Base-by-base conservation (phyloP, 1,140 invertebrate species). In the Nautilus pompilius region DNA sequence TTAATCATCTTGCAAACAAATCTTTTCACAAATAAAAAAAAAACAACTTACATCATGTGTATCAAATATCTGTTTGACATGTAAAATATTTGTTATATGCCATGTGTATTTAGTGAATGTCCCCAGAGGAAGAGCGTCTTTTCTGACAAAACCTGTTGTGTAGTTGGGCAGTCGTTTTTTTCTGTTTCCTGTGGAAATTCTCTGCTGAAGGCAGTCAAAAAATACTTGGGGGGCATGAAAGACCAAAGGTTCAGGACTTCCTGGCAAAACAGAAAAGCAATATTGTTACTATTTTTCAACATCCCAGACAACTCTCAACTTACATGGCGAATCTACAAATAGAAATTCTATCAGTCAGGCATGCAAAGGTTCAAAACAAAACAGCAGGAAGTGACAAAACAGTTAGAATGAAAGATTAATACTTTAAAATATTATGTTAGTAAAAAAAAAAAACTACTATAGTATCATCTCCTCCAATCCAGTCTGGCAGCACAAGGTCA, bases 11-110 rank as follows among this genome's bases (percentile, higher is more conserved):
- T n/a, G n/a, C n/a, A n/a, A n/a, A n/a, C n/a, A n/a, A n/a, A n/a
- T n/a, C n/a, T n/a, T n/a, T n/a, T n/a, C n/a, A n/a, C n/a, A n/a
- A n/a, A n/a, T n/a, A n/a, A n/a, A n/a, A n/a, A n/a, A n/a, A 33
- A 66, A 6, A 58, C n/a, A 48, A 71, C 77, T 81, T 79, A 89
- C 88, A 61, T 88, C 76, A 3, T 87, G 80, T 5, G 88, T 91
- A 65, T 90, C 88, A 82, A 92, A 91, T 64, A 91, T 90, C 74
- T 89, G 87, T 70, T 90, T 90, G 0, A 91, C 86, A 65, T 91
- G 89, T 8, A 89, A 70, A 30, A 91, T 87, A 78, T 90, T 91
- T 17, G 87, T 89, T 30, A 92, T 89, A 65, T 89, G 86, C 89
- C 89, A 91, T 0, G 88, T 88, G 73, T 89, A 89, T 75, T 89